Evolutionary conservation across 2,888 invertebrate genomes (phyloP).

Genomic region (Agrotis clavis): DNA sequence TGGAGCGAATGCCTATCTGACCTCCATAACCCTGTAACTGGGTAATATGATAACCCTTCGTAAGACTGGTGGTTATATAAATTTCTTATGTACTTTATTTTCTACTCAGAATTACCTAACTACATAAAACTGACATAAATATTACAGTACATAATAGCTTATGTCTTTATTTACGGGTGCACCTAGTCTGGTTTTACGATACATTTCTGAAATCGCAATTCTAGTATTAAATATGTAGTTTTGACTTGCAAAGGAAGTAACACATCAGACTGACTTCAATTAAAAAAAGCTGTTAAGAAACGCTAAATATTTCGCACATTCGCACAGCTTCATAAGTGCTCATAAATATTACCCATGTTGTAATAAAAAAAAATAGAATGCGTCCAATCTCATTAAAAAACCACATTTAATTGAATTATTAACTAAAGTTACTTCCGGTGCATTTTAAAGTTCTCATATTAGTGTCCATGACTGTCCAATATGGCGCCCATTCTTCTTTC

Average conservation of each 20-base stretch:
- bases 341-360: neutral
- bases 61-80: too few species aligned
- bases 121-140: too few species aligned
- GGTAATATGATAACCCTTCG: too few species aligned
- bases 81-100: too few species aligned
- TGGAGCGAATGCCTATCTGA: too few species aligned
- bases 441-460: constrained; percentile 61
- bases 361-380: constrained; percentile 3
- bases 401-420: constrained; percentile 55
- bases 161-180: neutral
- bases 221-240: neutral
- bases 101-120: too few species aligned
- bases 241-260: neutral
- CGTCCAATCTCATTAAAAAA: constrained; percentile 18
- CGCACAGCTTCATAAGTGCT: too few species aligned
- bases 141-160: too few species aligned
- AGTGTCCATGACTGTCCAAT: constrained; percentile 64
- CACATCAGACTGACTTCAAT: neutral
- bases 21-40: too few species aligned
- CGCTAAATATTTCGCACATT: constrained; percentile 1
- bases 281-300: neutral
- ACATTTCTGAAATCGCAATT: too few species aligned
- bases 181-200: neutral
- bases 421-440: constrained; percentile 44
- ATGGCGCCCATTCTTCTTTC: constrained; percentile 51